Base-by-base conservation (phyloP, 2,888 invertebrate species). In the Prenolepis imparis region DNA sequence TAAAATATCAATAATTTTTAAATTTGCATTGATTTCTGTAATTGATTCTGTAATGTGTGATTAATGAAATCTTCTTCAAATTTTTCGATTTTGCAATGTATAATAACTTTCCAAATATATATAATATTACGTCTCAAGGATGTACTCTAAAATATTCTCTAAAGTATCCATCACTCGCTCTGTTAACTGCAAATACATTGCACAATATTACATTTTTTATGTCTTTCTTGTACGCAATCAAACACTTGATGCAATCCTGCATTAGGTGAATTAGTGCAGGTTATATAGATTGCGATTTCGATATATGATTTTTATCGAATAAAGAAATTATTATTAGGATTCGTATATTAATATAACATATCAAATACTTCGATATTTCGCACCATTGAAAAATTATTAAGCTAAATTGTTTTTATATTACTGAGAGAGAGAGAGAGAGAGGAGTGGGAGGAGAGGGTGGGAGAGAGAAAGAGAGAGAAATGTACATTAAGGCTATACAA, bases 1-100 rank as follows among this genome's bases (percentile, higher is more conserved):
- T 41, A 44, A 5, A 68, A 68, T 28, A 68, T 52, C n/a, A 67
- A 18, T 68, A 28, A 67, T 67, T 66, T 36, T 52, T 68, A n/a
- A 32, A 1, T 44, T 41, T 21, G 8, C 12, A n/a, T 41, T 66
- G 15, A 41, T 24, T 24, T 15, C n/a, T n/a, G n/a, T n/a, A n/a
- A n/a, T n/a, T n/a, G n/a, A n/a, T n/a, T n/a, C n/a, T n/a, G n/a
- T n/a, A n/a, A 0, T 44, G 24, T 24, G 3, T 39, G 24, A 41
- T 41, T 1, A 12, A 24, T 44, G 48, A 24, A 24, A 67, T 66
- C 44, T 67, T 67, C 24, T 24, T 39, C 24, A 24, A 72, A 39
- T 11, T 36, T 36, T 36, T 52, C 3, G 15, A 0, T 70, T 70
- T 52, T 15, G 21, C 41, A 66, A 66, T 15, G 15, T 21, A 41